Evolutionary conservation across 1,140 invertebrate genomes (phyloP), one percentile per base, ranked within the genome.

Genomic region (Eciton burchellii): DNA sequence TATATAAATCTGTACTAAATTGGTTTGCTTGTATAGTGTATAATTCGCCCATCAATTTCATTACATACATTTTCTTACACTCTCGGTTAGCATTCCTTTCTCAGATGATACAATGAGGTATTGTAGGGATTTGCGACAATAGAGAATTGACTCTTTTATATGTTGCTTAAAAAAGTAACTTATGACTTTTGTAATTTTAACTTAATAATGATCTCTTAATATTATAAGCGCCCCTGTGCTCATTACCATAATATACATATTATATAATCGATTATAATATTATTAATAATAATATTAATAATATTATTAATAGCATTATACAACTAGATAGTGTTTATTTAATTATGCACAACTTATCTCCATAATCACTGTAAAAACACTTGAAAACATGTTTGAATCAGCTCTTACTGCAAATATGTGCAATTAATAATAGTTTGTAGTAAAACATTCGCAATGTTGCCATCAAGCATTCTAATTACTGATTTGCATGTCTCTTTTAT

Each of bases 21-120:
- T 70, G 79, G 29, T 79, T 83, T 79, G 65, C n/a, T 81, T 24
- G 19, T 56, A 12, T 57, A 56, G 45, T 9, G 5, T 73, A 73
- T 45, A 59, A 26, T 19, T 60, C 35, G 52, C 57, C 59, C 72
- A 82, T 82, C 81, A 81, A 84, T 77, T 45, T 70, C 47, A 63
- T 43, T 54, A 79, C n/a, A 82, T 54, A 49, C 52, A 43, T 70
- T 57, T 90, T 82, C 89, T 89, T 49, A 35, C 47, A 76, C 11
- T 86, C 90, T 92, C 89, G 85, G 87, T 88, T 91, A 89, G 81
- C 89, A 89, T 86, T 73, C 16, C 16, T 87, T 85, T 82, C 88
- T 85, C 66, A 49, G 88, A 89, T 88, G 87, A 89, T 89, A 89
- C 89, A 91, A 91, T 89, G 90, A 91, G 91, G 88, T 91, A 91